These are phyloP conservation scores for Tringa solitaria DNA, from an alignment of 2,113 vertebrate species.

Conservation along the genomic window DNA sequence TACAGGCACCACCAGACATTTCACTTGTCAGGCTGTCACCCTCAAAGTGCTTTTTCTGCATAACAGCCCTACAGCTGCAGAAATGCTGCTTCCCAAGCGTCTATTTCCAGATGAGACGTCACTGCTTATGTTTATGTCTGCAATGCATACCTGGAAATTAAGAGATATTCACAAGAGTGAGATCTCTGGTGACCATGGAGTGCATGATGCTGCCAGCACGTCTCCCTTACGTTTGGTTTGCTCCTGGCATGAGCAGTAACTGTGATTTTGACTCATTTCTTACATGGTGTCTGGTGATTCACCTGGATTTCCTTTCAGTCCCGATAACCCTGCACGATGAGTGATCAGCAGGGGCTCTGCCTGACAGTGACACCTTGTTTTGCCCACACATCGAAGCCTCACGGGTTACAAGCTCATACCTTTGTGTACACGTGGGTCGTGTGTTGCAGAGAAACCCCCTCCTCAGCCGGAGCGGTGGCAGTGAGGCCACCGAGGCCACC, in stretches of 20 bases:
- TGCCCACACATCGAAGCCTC: not conserved
- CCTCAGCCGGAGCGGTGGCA: accelerated
- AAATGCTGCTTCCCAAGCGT: not conserved
- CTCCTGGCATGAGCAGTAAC: not conserved
- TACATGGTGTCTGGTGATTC: too few relatives aligned
- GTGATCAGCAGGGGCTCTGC: not conserved
- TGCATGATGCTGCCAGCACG: not conserved
- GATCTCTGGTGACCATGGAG: not conserved
- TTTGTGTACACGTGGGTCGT: accelerated
- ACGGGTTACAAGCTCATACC: accelerated
- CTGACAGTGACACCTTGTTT: not conserved
- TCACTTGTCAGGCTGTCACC: not conserved
- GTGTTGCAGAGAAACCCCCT: not conserved
- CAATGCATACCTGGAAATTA: not conserved
- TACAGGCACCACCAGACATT: not conserved
- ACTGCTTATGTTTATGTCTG: not conserved
- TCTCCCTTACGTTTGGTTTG: not conserved
- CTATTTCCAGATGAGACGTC: not conserved
- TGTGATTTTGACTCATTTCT: too few relatives aligned
- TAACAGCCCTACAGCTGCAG: not conserved
- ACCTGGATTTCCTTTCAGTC: too few relatives aligned
- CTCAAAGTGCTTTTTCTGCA: not conserved
- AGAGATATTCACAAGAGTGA: not conserved
- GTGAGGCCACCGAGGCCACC: not conserved
- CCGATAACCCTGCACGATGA: not conserved